phyloP scores from a whole-genome alignment of 2,797 vertebrate genomes.

The Betta splendens region DNA sequence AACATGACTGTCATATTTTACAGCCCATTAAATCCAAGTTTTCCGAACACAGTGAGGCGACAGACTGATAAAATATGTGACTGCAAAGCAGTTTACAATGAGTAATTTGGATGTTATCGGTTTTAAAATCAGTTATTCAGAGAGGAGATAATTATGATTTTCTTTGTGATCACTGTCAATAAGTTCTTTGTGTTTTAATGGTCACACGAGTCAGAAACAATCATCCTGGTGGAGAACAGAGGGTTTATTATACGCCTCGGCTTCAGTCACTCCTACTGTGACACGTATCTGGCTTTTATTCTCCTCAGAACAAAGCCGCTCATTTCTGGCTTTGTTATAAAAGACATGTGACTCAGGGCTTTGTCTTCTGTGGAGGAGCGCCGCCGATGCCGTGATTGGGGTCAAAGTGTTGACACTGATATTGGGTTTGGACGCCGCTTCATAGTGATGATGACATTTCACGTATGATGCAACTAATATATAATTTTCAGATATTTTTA shows the following conservation, averaged over 20 bases:
- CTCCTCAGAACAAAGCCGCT: not conserved
- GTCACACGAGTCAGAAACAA: not conserved
- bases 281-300: not conserved
- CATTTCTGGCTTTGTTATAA: not conserved
- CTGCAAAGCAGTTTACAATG: not conserved
- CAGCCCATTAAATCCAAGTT: no score
- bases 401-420: not conserved
- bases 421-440: not conserved
- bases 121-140: conserved; percentile 7
- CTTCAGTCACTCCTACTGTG: not conserved
- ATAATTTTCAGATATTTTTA: no score
- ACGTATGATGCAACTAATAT: no score
- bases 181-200: conserved; percentile 4
- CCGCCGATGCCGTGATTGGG: not conserved
- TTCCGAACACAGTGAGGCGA: no score
- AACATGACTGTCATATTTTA: no score
- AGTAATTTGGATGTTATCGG: not conserved
- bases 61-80: no score
- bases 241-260: not conserved
- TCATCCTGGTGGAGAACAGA: not conserved
- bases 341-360: not conserved
- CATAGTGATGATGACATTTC: no score
- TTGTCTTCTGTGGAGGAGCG: not conserved
- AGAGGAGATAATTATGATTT: conserved; percentile 4
- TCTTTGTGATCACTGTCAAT: not conserved